These are phyloP conservation scores for Leucophenga maculata DNA, from an alignment of 2,888 invertebrate genomes.

Conservation along the genomic window DNA sequence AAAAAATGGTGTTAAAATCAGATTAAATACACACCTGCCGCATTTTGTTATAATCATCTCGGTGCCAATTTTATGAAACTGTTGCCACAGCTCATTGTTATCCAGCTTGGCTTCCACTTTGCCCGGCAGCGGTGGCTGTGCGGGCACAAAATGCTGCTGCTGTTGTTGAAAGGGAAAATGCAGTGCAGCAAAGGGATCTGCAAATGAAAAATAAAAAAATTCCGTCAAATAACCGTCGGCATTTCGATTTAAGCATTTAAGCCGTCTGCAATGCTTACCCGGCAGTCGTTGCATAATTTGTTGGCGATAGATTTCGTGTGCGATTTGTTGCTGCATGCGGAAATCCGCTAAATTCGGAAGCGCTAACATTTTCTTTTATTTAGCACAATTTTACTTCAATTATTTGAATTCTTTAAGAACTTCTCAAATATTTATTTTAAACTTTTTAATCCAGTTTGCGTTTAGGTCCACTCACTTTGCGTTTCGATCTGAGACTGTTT, in stretches of 20 bases:
- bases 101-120: conserved; percentile 75
- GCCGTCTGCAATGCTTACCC: conserved; percentile 48
- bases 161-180: conserved; percentile 58
- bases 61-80: conserved; percentile 80
- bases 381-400: no score
- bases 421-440: conserved; percentile 3
- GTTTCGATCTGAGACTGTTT: conserved; percentile 52
- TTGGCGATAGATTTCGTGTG: conserved; percentile 69
- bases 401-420: not conserved
- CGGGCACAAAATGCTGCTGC: conserved; percentile 51
- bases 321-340: conserved; percentile 69
- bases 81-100: conserved; percentile 80
- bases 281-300: conserved; percentile 71
- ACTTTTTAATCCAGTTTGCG: conserved; percentile 1
- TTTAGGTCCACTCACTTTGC: conserved; percentile 48
- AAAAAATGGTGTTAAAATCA: conserved; percentile 8
- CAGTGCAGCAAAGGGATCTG: conserved; percentile 65
- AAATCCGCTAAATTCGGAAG: conserved; percentile 65
- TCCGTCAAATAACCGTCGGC: conserved; percentile 1
- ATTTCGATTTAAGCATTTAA: not conserved
- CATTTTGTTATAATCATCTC: conserved; percentile 88
- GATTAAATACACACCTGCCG: conserved; percentile 78
- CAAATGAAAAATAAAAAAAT: conserved; percentile 26
- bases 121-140: conserved; percentile 60
- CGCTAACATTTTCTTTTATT: conserved; percentile 45